phyloP scores from a whole-genome alignment of 2,113 vertebrate genomes.

The Platycercus adscitus region DNA sequence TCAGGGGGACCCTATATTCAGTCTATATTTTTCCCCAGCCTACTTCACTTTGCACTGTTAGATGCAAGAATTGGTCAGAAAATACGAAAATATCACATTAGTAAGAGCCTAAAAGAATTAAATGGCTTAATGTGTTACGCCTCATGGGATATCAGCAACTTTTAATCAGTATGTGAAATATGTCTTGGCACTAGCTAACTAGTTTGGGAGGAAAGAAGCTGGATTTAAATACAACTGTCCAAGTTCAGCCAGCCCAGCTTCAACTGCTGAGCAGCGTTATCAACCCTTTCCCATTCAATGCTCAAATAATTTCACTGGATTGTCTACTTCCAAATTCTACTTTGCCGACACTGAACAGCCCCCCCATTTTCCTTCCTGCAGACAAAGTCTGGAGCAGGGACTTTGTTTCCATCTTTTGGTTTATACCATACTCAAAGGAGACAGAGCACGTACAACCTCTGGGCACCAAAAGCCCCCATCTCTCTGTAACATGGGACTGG shows the following conservation, averaged over 20 bases:
- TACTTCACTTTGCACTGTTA: background rate
- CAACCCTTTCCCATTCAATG: background rate
- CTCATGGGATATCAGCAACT: background rate
- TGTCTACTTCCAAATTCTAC: conserved; percentile 9
- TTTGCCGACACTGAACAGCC: background rate
- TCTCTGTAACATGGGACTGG: background rate
- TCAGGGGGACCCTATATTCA: background rate
- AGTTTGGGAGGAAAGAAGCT: background rate
- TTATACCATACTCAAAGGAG: background rate
- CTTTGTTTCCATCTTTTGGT: conserved; percentile 41
- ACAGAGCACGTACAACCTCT: background rate
- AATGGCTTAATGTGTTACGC: background rate
- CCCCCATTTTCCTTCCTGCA: conserved; percentile 6
- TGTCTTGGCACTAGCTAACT: background rate
- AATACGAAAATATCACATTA: background rate
- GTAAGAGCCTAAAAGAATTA: background rate
- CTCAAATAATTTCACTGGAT: background rate
- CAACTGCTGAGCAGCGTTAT: background rate
- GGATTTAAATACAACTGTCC: background rate
- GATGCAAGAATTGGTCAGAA: background rate
- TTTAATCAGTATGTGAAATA: background rate
- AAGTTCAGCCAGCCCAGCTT: background rate
- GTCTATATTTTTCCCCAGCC: background rate
- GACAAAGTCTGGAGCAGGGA: conserved; percentile 20
- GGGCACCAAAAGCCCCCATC: conserved; percentile 1